Evolutionary conservation across 2,888 invertebrate genomes (phyloP).

Genomic region (Aelia acuminata): DNA sequence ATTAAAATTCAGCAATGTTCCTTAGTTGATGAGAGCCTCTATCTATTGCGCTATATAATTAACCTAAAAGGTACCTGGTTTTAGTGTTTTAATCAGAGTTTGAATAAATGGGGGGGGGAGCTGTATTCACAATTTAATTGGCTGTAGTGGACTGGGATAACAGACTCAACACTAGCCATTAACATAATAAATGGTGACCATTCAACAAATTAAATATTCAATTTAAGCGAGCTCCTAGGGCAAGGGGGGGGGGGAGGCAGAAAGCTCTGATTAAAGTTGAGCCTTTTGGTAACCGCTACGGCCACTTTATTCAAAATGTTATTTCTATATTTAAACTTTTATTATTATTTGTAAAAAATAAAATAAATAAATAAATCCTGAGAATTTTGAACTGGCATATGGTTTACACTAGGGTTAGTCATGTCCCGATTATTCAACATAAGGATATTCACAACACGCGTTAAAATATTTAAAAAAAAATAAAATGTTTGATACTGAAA

Average conservation of each 20-base stretch:
- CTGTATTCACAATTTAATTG: background rate
- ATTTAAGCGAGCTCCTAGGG: background rate
- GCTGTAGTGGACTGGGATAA: background rate
- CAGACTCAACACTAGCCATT: background rate
- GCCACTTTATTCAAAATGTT: background rate
- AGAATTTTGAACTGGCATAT: too few species aligned
- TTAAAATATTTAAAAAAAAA: too few species aligned
- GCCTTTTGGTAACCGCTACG: background rate
- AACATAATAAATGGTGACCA: background rate
- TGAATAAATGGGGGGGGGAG: background rate
- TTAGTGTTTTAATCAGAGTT: background rate
- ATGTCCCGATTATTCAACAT: too few species aligned
- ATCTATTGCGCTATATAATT: background rate
- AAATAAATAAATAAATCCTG: too few species aligned
- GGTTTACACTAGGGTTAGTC: too few species aligned
- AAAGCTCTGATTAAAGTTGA: background rate
- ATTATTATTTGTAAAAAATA: background rate
- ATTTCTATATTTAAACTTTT: background rate
- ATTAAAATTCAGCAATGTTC: background rate
- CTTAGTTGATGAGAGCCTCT: background rate
- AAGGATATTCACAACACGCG: too few species aligned
- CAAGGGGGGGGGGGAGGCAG: background rate
- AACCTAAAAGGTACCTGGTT: constrained; percentile 14
- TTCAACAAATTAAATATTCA: constrained; percentile 16
- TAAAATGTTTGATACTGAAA: too few species aligned